Percentiles rank a stretch among this genome's conserved stretches.
Conservation (phyloP, 1,140 invertebrate genomes). For the Scaptomyza pallida region DNA sequence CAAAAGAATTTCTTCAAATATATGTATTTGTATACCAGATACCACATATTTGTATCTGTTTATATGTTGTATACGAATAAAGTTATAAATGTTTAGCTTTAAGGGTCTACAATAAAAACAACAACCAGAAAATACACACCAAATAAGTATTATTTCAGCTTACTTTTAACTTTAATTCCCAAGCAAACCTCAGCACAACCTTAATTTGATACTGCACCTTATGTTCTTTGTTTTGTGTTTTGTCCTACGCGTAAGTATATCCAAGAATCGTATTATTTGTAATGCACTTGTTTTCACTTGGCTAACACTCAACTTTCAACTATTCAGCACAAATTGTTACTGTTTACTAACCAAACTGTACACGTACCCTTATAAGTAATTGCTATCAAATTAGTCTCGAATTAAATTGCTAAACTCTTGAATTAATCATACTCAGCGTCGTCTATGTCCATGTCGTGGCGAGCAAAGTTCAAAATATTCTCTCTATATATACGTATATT, state of each 20-base stretch:
- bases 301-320: slow-evolving; percentile 21
- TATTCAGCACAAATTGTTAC: slow-evolving; percentile 54
- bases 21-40: slow-evolving; percentile 26
- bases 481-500: slow-evolving; percentile 16
- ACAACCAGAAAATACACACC: slow-evolving; percentile 26
- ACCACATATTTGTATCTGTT: slow-evolving; percentile 52
- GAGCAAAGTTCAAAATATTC: slow-evolving; percentile 28
- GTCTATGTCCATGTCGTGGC: slow-evolving; percentile 24
- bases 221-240: slow-evolving; percentile 18
- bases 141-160: slow-evolving; percentile 15
- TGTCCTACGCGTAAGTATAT: slow-evolving; percentile 58
- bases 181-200: slow-evolving; percentile 31
- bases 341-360: slow-evolving; percentile 50
- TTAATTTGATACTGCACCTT: slow-evolving; percentile 24
- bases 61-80: slow-evolving; percentile 64
- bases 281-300: slow-evolving; percentile 34
- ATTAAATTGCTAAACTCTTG: not conserved
- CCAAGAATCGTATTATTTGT: slow-evolving; percentile 8
- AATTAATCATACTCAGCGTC: slow-evolving; percentile 30
- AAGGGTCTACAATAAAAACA: slow-evolving; percentile 52
- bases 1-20: slow-evolving; percentile 58
- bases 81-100: slow-evolving; percentile 59
- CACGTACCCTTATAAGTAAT: slow-evolving; percentile 23
- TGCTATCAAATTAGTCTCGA: slow-evolving; percentile 25
- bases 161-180: slow-evolving; percentile 23